Evolutionary conservation across 2,113 vertebrate genomes (phyloP).

Genomic region (Chaetodon trifascialis): DNA sequence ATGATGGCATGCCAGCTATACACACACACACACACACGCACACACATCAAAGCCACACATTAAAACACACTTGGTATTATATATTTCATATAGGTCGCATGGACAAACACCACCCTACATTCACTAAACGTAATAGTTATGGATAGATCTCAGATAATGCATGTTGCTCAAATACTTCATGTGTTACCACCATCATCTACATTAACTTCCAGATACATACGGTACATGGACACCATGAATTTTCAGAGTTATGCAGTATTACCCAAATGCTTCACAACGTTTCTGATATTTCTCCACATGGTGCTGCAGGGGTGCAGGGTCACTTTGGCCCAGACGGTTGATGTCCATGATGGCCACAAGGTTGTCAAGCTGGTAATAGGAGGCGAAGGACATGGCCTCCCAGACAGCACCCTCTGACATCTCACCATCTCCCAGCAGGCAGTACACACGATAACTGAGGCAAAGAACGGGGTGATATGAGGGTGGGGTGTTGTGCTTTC

Average conservation of each 20-base stretch:
- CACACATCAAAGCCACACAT: conserved; percentile 17
- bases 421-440: conserved; percentile 94
- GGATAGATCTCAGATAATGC: not conserved
- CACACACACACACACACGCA: conserved; percentile 35
- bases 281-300: conserved; percentile 94
- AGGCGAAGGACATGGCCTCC: conserved; percentile 98
- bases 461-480: conserved; percentile 24
- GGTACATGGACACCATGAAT: not conserved
- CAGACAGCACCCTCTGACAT: conserved; percentile 95
- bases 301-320: conserved; percentile 93
- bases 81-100: not conserved
- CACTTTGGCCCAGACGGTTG: conserved; percentile 96
- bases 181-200: not conserved
- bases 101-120: not conserved
- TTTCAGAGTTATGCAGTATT: conserved; percentile 41
- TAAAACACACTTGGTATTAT: not conserved
- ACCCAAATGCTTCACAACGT: conserved; percentile 97
- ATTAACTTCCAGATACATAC: not conserved
- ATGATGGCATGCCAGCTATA: conserved; percentile 92
- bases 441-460: conserved; percentile 92
- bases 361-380: conserved; percentile 95
- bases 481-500: not conserved
- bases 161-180: not conserved
- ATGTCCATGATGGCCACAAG: conserved; percentile 94
- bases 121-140: not conserved